Conservation (phyloP, 1,140 invertebrate genomes). For the Drosophila arawakana region DNA sequence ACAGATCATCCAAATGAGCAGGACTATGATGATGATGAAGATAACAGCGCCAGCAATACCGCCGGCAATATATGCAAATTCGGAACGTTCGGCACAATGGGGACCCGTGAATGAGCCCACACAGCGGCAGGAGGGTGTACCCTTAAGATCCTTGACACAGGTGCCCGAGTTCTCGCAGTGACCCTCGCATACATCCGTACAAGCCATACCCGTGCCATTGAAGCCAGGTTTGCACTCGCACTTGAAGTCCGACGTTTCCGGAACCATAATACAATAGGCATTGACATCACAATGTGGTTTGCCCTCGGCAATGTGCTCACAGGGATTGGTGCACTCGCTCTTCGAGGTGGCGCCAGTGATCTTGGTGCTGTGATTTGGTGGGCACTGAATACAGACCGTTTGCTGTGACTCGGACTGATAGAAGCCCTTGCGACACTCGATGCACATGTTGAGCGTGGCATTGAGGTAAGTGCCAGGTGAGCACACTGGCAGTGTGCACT, state of each 20-base stretch:
- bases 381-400: slow-evolving; percentile 94
- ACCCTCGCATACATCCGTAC: slow-evolving; percentile 93
- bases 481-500: slow-evolving; percentile 96
- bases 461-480: slow-evolving; percentile 93
- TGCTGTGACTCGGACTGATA: slow-evolving; percentile 97
- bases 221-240: slow-evolving; percentile 98
- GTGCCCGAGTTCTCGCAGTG: slow-evolving; percentile 96
- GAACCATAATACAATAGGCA: slow-evolving; percentile 94
- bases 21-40: slow-evolving; percentile 95
- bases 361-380: slow-evolving; percentile 96
- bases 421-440: slow-evolving; percentile 95
- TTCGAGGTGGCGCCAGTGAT: slow-evolving; percentile 89
- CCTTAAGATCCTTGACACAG: slow-evolving; percentile 93
- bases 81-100: slow-evolving; percentile 94
- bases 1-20: slow-evolving; percentile 98
- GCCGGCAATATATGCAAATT: slow-evolving; percentile 97
- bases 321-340: slow-evolving; percentile 96
- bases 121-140: slow-evolving; percentile 94
- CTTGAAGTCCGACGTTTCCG: slow-evolving; percentile 94
- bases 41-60: slow-evolving; percentile 96
- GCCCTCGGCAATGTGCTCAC: slow-evolving; percentile 89
- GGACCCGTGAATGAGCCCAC: slow-evolving; percentile 96
- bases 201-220: slow-evolving; percentile 93
- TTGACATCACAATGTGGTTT: slow-evolving; percentile 94
- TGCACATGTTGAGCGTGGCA: slow-evolving; percentile 92